Conservation (phyloP, 53 echinoderm and acorn worm species). For the Zoroaster sp. region DNA sequence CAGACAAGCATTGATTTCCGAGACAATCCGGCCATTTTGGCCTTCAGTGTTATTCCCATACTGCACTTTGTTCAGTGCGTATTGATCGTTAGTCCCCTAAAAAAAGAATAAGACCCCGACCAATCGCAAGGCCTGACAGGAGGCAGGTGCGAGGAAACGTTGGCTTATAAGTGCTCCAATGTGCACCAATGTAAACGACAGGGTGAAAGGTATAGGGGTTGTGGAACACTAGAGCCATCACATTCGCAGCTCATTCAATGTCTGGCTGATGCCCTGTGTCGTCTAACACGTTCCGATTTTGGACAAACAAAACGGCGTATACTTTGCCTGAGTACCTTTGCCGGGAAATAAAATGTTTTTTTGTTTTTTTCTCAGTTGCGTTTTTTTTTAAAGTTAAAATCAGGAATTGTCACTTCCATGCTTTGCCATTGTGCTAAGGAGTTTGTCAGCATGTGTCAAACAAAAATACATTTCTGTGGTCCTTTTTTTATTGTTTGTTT, state of each 20-base stretch:
- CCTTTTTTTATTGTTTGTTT: too few species aligned
- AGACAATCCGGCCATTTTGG: slow-evolving; percentile 52
- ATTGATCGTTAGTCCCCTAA: slow-evolving; percentile 30
- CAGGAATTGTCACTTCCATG: too few species aligned
- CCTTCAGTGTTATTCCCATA: slow-evolving; percentile 39
- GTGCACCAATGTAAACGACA: not conserved
- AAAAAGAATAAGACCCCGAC: not conserved
- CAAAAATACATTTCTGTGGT: too few species aligned
- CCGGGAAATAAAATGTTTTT: too few species aligned
- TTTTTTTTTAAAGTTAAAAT: too few species aligned
- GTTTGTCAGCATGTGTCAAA: too few species aligned
- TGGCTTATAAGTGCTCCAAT: not conserved
- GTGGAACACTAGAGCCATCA: not conserved
- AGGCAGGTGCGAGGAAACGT: not conserved
- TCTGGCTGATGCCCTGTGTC: not conserved
- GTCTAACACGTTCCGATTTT: too few species aligned
- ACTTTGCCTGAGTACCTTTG: too few species aligned
- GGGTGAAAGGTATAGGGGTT: not conserved
- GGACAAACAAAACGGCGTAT: too few species aligned
- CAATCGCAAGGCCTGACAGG: not conserved
- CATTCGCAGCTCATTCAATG: not conserved
- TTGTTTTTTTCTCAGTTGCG: too few species aligned
- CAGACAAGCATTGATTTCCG: slow-evolving; percentile 47
- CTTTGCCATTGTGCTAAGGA: too few species aligned
- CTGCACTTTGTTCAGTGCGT: slow-evolving; percentile 35